Evolutionary conservation across 2,113 vertebrate species (phyloP).

Genomic region (Dascyllus trimaculatus): DNA sequence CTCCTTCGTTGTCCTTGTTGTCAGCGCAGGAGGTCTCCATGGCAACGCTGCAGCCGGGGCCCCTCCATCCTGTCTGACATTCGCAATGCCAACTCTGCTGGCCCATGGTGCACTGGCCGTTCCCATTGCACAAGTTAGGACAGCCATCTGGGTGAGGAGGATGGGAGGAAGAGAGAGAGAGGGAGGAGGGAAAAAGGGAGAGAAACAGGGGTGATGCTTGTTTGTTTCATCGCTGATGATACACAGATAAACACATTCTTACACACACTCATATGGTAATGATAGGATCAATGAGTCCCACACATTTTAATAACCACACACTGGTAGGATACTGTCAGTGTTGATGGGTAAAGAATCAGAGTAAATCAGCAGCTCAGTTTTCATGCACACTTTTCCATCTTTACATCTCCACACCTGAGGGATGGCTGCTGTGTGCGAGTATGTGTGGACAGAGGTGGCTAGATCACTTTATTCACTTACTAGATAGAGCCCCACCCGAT

Average conservation of each 20-base stretch:
- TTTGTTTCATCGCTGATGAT: conserved; percentile 32
- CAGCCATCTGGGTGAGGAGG: conserved; percentile 94
- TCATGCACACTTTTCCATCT: conserved; percentile 55
- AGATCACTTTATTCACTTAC: conserved; percentile 77
- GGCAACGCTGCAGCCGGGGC: conserved; percentile 96
- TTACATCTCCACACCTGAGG: conserved; percentile 34
- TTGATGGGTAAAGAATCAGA: conserved; percentile 61
- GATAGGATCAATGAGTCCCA: conserved; percentile 51
- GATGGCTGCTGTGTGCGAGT: conserved; percentile 27
- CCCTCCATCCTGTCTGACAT: conserved; percentile 99
- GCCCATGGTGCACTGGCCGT: conserved; percentile 97
- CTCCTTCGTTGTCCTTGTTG: conserved; percentile 99
- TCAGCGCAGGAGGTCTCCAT: conserved; percentile 99
- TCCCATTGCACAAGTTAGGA: conserved; percentile 97
- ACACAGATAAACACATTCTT: conserved; percentile 18
- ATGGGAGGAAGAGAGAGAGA: conserved; percentile 21
- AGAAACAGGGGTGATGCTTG: conserved; percentile 46
- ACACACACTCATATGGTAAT: conserved; percentile 45
- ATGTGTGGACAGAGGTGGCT: conserved; percentile 58
- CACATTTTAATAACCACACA: conserved; percentile 43
- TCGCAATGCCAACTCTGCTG: conserved; percentile 99
- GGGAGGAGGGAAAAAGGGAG: not conserved
- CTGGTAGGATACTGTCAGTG: conserved; percentile 35
- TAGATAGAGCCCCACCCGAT: conserved; percentile 71
- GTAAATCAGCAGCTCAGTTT: conserved; percentile 59